These are phyloP conservation scores for Teleogryllus occipitalis DNA, from an alignment of 1,140 invertebrate genomes.

Conservation along the genomic window DNA sequence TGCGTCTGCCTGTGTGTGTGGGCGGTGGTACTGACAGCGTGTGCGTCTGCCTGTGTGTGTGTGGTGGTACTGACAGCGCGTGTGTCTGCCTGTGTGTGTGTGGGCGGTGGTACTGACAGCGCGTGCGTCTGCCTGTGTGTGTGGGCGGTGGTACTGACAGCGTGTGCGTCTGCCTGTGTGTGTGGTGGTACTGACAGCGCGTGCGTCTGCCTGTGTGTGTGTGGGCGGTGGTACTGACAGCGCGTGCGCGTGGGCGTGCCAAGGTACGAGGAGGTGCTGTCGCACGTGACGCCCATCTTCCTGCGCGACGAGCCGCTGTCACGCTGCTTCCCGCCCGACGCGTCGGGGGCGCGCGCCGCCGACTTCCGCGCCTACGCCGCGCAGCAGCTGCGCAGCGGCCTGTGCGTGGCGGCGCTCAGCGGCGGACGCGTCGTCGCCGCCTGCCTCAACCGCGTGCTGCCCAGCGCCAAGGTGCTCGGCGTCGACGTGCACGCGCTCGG, in stretches of 20 bases:
- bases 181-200: too few species aligned
- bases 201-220: too few species aligned
- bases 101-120: too few species aligned
- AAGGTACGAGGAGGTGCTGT: conserved; percentile 10
- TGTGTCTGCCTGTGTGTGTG: too few species aligned
- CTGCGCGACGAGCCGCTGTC: conserved; percentile 19
- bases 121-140: too few species aligned
- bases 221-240: not conserved
- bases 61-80: too few species aligned
- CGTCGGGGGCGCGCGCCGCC: conserved; percentile 8
- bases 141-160: too few species aligned
- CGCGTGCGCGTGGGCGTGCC: not conserved
- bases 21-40: too few species aligned
- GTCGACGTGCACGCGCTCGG: not conserved
- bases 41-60: too few species aligned
- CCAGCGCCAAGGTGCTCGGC: not conserved
- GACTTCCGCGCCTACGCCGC: conserved; percentile 18
- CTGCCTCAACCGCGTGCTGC: conserved; percentile 11
- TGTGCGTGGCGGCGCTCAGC: conserved; percentile 17
- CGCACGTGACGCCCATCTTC: conserved; percentile 19
- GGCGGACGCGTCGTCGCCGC: conserved; percentile 12
- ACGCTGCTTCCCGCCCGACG: conserved; percentile 15
- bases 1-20: too few species aligned
- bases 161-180: too few species aligned
- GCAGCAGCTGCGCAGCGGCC: conserved; percentile 13